Evolutionary conservation across 2,888 invertebrate species (phyloP).

Genomic region (Abrostola tripartita): DNA sequence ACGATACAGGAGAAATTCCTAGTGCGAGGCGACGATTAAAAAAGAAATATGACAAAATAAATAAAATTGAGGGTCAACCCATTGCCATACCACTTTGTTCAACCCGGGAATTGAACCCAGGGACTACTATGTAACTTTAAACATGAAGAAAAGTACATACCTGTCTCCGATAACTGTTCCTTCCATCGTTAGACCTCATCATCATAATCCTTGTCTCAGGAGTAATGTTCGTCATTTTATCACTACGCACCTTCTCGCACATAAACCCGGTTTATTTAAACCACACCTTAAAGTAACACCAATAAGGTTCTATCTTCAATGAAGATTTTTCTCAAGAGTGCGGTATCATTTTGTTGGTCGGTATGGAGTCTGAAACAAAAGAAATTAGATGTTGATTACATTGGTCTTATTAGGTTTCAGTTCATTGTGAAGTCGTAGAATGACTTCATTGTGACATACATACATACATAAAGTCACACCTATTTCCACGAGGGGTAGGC

Average conservation of each 20-base stretch:
- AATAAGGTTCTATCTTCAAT: constrained; percentile 8
- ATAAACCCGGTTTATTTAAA: constrained; percentile 60
- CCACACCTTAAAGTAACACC: constrained; percentile 16
- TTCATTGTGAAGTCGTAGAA: background rate
- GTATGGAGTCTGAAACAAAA: constrained; percentile 61
- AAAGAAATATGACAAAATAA: too few species aligned
- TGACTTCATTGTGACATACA: background rate
- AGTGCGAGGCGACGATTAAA: too few species aligned
- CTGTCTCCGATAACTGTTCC: constrained; percentile 80
- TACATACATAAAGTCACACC: too few species aligned
- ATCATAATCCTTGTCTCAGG: constrained; percentile 85
- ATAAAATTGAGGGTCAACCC: too few species aligned
- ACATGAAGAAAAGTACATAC: constrained; percentile 64
- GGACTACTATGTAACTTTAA: too few species aligned
- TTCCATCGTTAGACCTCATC: constrained; percentile 77
- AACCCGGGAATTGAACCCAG: too few species aligned
- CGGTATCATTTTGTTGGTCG: constrained; percentile 42
- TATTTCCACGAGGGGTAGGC: too few species aligned
- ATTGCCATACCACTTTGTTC: too few species aligned
- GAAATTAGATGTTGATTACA: constrained; percentile 22
- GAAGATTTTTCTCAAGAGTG: constrained; percentile 21
- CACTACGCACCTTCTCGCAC: constrained; percentile 76
- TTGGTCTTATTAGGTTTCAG: background rate
- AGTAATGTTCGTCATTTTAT: constrained; percentile 83
- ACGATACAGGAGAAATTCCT: too few species aligned